Base-by-base conservation (phyloP, 2,888 invertebrate species). In the Tiphia femorata region DNA sequence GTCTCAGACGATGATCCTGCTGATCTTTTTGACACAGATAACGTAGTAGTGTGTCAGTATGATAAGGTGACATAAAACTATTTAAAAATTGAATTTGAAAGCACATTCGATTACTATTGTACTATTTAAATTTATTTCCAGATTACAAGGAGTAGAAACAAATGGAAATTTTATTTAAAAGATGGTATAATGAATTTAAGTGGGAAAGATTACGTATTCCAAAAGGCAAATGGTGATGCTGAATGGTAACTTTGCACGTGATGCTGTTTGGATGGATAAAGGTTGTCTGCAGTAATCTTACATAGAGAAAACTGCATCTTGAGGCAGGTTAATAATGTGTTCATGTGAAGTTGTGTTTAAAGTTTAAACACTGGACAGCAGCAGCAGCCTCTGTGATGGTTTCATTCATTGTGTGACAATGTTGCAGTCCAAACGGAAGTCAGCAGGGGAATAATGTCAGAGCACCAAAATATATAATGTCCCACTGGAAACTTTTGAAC, bases 101-200 rank as follows among this genome's bases (percentile, higher is more conserved):
- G 33, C 1, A 25, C 12, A 1, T 1, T 33, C 2, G n/a, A n/a
- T n/a, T n/a, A n/a, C n/a, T n/a, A n/a, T n/a, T 33, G 14, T 27
- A 25, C 16, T 10, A 1, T 42, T 10, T 23, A 37, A 12, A 29
- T n/a, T 17, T 25, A 14, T 33, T 40, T 85, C 14, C 82, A 95
- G 94, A 97, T 99, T 60, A 97, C 97, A 65, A 91, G 99, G 83
- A 97, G 95, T 84, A 92, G 98, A 78, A 98, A 97, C 85, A 97
- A 97, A 85, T 99, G 99, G 99, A 99, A 98, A 87, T 98, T 99
- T 84, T 95, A 97, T 84, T 87, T 99, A 65, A 99, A 99, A 86
- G 99, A 99, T 86, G 99, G 99, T 57, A 98, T 99, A 65, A 99
- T 99, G 99, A 98, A 97, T 87, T 90, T 99, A 79, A 92, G 92